These are phyloP conservation scores for Tetanocera ferruginea DNA, from an alignment of 2,888 invertebrate species.

Conservation along the genomic window DNA sequence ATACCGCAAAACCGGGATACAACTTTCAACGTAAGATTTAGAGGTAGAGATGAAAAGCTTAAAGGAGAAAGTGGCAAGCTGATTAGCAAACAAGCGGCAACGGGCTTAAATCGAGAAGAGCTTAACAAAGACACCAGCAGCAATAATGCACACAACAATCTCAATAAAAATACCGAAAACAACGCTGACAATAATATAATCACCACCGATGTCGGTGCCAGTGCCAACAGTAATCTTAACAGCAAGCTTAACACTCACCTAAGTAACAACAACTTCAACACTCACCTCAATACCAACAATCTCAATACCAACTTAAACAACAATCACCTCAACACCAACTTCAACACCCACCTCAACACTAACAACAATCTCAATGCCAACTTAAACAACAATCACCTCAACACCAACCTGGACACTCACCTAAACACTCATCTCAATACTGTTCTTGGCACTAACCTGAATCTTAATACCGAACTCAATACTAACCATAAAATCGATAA, in stretches of 20 bases:
- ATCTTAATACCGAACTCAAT: no score
- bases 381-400: no score
- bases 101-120: neutral
- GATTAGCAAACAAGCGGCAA: neutral
- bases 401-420: neutral
- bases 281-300: neutral
- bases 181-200: neutral
- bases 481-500: no score
- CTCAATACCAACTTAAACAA: no score
- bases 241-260: neutral
- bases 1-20: constrained; percentile 26
- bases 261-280: neutral
- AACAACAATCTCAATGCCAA: neutral
- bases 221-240: neutral
- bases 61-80: neutral
- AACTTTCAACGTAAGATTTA: neutral
- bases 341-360: neutral
- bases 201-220: neutral
- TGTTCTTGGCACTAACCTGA: neutral
- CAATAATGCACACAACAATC: neutral
- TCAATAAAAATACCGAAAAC: neutral
- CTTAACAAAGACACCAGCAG: neutral
- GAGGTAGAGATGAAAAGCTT: neutral
- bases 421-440: neutral
- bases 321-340: neutral